Conservation (phyloP, 2,113 vertebrate species). For the Cochlearius cochlearius region DNA sequence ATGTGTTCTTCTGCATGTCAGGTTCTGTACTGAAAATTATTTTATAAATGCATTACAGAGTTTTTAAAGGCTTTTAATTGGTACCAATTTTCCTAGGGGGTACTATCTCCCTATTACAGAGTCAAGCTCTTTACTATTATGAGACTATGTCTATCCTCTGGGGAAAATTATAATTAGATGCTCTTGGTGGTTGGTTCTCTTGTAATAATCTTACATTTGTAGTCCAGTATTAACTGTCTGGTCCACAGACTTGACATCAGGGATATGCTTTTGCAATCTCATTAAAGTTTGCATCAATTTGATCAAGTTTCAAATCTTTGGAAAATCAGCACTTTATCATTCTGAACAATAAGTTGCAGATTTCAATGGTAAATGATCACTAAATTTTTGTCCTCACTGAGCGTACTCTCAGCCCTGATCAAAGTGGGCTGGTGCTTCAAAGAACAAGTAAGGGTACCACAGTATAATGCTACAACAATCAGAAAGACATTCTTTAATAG, state of each 20-base stretch:
- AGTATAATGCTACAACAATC: neutral
- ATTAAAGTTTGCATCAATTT: neutral
- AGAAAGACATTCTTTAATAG: neutral
- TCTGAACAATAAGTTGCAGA: neutral
- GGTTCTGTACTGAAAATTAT: neutral
- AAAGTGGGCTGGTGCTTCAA: neutral
- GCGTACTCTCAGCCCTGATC: neutral
- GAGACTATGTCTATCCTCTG: neutral
- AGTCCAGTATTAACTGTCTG: neutral
- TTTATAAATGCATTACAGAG: neutral
- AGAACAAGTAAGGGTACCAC: neutral
- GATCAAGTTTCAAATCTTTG: neutral
- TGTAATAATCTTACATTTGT: neutral
- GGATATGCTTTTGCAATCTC: neutral
- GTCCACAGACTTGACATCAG: neutral
- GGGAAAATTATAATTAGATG: neutral
- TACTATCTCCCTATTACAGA: neutral
- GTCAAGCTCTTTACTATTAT: neutral
- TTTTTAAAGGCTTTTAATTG: slow-evolving; percentile 11
- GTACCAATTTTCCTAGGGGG: neutral
- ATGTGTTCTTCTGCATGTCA: neutral
- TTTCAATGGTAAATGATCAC: neutral
- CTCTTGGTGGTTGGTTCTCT: neutral
- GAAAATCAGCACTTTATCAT: neutral
- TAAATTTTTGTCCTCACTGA: neutral